Percentiles rank a stretch among this genome's conserved stretches.
phyloP scores from a whole-genome alignment of 2,113 vertebrate species.

The Telmatochromis sp. region DNA sequence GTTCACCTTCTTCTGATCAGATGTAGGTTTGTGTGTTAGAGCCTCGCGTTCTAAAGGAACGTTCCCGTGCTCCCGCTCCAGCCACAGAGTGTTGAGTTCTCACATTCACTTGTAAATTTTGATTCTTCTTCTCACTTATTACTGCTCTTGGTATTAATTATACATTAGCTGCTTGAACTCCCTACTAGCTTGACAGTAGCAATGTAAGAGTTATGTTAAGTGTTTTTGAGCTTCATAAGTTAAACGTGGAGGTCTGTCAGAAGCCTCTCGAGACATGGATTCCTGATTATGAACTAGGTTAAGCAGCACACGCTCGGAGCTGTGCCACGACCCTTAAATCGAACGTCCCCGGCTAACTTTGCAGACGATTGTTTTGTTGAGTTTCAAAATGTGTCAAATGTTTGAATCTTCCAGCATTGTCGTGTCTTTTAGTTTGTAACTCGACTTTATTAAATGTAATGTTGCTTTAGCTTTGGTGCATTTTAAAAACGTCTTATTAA shows the following conservation, averaged over 20 bases:
- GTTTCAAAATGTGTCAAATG: neutral
- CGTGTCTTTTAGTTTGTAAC: neutral
- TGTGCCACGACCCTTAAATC: neutral
- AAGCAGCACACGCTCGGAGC: neutral
- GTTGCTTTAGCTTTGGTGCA: neutral
- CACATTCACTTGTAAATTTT: conserved; percentile 50
- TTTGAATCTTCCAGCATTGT: neutral
- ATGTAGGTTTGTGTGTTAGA: conserved; percentile 37
- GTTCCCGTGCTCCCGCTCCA: neutral
- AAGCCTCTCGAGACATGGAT: neutral
- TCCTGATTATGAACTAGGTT: neutral
- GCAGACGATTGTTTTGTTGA: neutral
- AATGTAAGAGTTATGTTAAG: conserved; percentile 19
- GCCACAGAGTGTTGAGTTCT: conserved; percentile 23
- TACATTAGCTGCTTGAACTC: conserved; percentile 58
- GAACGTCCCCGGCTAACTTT: neutral
- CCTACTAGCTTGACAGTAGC: conserved; percentile 28
- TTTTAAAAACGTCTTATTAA: neutral
- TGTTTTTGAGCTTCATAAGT: conserved; percentile 11
- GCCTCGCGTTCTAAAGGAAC: conserved; percentile 50
- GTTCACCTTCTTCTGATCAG: conserved; percentile 58
- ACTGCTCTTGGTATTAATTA: conserved; percentile 23
- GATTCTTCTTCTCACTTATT: conserved; percentile 36
- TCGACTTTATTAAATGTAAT: neutral
- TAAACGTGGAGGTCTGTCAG: neutral